A percentile compares a stretch with the other conserved stretches of the same genome.
phyloP scores from a whole-genome alignment of 1,140 invertebrate species.

The Chrysopa pallens region DNA sequence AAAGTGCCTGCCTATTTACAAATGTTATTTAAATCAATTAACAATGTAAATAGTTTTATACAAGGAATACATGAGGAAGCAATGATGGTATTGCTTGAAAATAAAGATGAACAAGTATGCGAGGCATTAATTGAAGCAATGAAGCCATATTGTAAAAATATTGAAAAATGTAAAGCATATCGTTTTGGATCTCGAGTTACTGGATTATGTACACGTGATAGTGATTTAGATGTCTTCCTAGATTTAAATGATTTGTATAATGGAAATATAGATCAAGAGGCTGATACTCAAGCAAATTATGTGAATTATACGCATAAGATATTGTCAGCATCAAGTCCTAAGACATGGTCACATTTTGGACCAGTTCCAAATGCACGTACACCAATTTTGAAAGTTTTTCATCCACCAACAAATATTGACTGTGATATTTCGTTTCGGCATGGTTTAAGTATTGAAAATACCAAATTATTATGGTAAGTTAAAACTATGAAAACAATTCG shows the following conservation, averaged over 20 bases:
- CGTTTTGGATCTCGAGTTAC: slow-evolving; percentile 28
- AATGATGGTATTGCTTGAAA: background rate
- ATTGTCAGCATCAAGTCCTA: slow-evolving; percentile 7
- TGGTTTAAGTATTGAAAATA: slow-evolving; percentile 33
- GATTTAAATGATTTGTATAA: slow-evolving; percentile 22
- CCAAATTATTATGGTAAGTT: slow-evolving; percentile 25
- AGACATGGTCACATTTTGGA: slow-evolving; percentile 11
- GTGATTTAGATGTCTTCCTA: slow-evolving; percentile 30
- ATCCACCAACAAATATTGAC: slow-evolving; percentile 22
- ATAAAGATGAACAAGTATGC: slow-evolving; percentile 8
- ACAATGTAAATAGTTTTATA: background rate
- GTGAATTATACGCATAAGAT: slow-evolving; percentile 7
- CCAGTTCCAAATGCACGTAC: slow-evolving; percentile 25
- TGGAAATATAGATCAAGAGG: slow-evolving; percentile 14
- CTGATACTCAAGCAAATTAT: slow-evolving; percentile 12
- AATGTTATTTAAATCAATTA: background rate
- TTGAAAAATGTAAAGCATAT: slow-evolving; percentile 16
- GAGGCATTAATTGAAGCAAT: slow-evolving; percentile 6
- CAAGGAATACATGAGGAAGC: background rate
- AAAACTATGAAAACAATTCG: background rate
- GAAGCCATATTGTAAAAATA: slow-evolving; percentile 5
- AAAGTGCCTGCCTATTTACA: background rate
- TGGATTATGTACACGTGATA: slow-evolving; percentile 20
- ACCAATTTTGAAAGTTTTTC: slow-evolving; percentile 33
- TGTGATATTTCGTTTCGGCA: slow-evolving; percentile 37